Conservation (phyloP, 2,113 vertebrate genomes). For the human region DNA sequence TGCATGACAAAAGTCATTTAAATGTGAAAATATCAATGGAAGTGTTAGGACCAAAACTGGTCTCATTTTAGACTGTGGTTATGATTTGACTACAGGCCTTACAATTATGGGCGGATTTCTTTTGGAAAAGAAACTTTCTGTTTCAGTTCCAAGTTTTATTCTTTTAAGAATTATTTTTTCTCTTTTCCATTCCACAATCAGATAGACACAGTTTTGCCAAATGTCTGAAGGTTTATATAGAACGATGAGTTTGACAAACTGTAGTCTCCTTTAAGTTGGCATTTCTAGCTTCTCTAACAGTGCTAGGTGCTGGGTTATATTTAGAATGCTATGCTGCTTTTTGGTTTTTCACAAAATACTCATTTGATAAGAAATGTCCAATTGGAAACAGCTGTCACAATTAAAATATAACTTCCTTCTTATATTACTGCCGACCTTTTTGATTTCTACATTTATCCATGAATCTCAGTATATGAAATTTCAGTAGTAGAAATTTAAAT, state of each 20-base stretch:
- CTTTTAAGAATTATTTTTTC: neutral
- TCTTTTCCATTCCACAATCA: neutral
- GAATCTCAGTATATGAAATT: neutral
- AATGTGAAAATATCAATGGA: neutral
- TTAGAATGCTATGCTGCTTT: conserved; percentile 52
- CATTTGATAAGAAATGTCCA: neutral
- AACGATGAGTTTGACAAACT: conserved; percentile 59
- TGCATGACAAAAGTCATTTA: neutral
- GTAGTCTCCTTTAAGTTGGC: conserved; percentile 36
- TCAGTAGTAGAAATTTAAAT: conserved; percentile 11
- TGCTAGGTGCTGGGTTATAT: conserved; percentile 35
- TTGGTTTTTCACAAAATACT: neutral
- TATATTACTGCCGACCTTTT: neutral
- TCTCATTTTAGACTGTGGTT: neutral
- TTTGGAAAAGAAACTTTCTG: neutral
- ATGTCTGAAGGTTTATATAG: conserved; percentile 47
- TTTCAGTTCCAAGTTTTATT: neutral
- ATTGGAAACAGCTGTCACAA: neutral
- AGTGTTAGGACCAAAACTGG: neutral
- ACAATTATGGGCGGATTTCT: neutral
- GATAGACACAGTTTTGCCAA: neutral
- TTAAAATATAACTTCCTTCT: neutral
- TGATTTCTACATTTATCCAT: neutral
- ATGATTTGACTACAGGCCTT: neutral
- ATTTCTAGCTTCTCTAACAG: conserved; percentile 59